Base-by-base conservation (phyloP, 2,113 vertebrate species). In the Lethenteron reissneri region DNA sequence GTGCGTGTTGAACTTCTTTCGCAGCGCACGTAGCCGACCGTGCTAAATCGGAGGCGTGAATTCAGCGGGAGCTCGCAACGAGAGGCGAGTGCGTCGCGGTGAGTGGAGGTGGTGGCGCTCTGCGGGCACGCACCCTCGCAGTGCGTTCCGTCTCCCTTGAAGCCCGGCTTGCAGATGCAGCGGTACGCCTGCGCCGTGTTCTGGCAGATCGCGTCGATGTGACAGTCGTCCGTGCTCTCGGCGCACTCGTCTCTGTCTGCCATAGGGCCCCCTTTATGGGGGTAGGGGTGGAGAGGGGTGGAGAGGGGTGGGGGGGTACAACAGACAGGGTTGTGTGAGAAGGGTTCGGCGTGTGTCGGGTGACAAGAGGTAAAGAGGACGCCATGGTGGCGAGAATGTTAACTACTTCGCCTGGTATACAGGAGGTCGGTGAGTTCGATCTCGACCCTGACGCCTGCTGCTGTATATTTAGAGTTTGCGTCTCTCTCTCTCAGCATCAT, bases 121-220 rank as follows among this genome's bases (percentile, higher is more conserved):
- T 41, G 41, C 41, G 41, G 41, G 41, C 41, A 41, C 41, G 84
- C 82, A 97, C 92, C 92, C 81, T 95, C 89, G 1, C 92, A 97
- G 64, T 89, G 86, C 72, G 85, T 85, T 69, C 92, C 92, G 72
- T 95, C 90, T 58, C 92, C 92, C 78, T 92, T 91, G 76, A 91
- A 97, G 71, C 92, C 92, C 0, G 89, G 85, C 74, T 97, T 97
- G 81, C 92, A 97, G 79, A 96, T 91, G 79, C 92, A 97, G 78
- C 89, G 92, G 84, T 86, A 97, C 75, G 92, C 89, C 77, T 85
- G 88, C 1, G 87, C 86, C 0, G 89, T 96, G 80, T 97, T 95
- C 80, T 96, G 92, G 78, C 92, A 97, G 75, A 97, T 86, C 9
- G 92, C 92, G 11, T 97, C 92, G 2, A 97, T 95, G 81, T 97